Conservation (phyloP, 2,113 vertebrate species). For the Spheniscus mendiculus region DNA sequence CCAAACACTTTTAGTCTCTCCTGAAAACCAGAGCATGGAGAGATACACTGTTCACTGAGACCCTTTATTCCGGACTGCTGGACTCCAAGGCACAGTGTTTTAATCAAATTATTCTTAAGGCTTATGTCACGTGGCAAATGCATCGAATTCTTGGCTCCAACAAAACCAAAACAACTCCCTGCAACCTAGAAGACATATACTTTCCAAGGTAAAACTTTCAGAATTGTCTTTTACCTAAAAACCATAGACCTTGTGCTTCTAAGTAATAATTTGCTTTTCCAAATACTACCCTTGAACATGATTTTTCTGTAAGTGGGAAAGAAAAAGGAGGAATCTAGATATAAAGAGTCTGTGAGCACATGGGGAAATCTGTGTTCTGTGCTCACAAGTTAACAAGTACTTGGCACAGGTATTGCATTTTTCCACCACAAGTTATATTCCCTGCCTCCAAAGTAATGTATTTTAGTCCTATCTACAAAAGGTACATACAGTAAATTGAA, state of each 20-base stretch:
- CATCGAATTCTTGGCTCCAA: background rate
- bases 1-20: background rate
- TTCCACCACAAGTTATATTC: background rate
- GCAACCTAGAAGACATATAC: background rate
- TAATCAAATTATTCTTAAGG: background rate
- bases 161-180: background rate
- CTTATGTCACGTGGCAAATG: background rate
- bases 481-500: background rate
- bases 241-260: background rate
- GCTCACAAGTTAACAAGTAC: background rate
- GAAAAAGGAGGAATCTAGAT: background rate
- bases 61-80: background rate
- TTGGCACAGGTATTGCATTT: background rate
- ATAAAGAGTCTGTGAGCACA: background rate
- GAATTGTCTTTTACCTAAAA: background rate
- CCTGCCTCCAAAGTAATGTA: background rate
- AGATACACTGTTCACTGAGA: background rate
- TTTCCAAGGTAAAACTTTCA: background rate
- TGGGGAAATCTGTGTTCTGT: background rate
- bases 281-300: background rate
- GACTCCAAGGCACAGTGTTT: background rate
- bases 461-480: background rate
- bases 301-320: background rate
- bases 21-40: background rate
- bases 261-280: background rate